Evolutionary conservation across 1,140 invertebrate genomes (phyloP).

Genomic region (Melanaphis sacchari): DNA sequence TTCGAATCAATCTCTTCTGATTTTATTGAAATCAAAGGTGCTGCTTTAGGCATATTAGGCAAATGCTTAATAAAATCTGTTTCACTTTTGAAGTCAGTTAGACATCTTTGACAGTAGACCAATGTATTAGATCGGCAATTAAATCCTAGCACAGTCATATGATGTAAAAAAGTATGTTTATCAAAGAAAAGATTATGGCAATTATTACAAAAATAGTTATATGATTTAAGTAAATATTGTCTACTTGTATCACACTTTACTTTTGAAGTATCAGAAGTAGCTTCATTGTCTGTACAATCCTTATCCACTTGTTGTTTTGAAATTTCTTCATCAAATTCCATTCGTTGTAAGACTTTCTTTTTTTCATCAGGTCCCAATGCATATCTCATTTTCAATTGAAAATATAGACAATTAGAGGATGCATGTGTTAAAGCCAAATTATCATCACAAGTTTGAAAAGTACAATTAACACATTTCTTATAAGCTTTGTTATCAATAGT

Average conservation of each 20-base stretch:
- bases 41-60: not conserved
- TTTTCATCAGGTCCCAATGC: constrained; percentile 3
- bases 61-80: not conserved
- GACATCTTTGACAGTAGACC: not conserved
- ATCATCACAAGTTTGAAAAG: not conserved
- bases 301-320: not conserved
- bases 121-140: not conserved
- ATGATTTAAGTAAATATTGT: not conserved
- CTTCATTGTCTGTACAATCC: not conserved
- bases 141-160: not conserved
- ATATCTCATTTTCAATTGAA: constrained; percentile 30
- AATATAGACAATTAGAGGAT: not conserved
- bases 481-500: too few species aligned
- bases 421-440: not conserved
- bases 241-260: not conserved
- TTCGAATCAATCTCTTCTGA: not conserved
- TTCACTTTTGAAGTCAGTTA: not conserved
- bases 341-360: not conserved
- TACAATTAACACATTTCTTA: not conserved
- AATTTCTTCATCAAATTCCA: not conserved
- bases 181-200: not conserved
- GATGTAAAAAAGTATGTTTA: not conserved
- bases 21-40: not conserved
- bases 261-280: not conserved
- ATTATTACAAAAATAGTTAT: not conserved